These are phyloP conservation scores for Ophioderma brevispina DNA, from an alignment of 35 echinoderm and acorn worm species.

Conservation along the genomic window DNA sequence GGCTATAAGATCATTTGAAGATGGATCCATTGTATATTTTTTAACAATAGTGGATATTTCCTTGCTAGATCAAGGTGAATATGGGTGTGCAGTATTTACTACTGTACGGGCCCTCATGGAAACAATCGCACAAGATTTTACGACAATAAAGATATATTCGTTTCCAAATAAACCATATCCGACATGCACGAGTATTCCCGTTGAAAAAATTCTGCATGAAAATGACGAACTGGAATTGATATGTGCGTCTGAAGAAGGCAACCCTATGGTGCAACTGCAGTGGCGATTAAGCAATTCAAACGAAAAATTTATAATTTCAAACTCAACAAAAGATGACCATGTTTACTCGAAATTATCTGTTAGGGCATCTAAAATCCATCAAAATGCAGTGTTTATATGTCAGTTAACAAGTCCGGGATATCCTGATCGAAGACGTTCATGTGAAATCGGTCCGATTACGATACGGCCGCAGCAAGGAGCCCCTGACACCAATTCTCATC, in stretches of 20 bases:
- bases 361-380: not conserved
- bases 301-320: not conserved
- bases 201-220: not conserved
- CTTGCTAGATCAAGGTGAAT: not conserved
- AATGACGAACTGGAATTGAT: not conserved
- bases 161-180: not conserved
- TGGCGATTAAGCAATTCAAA: not conserved
- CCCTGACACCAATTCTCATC: no score
- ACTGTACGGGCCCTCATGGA: not conserved
- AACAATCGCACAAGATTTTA: not conserved
- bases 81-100: not conserved
- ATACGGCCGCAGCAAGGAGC: no score
- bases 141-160: not conserved
- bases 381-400: not conserved
- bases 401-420: not conserved
- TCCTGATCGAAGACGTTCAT: not conserved
- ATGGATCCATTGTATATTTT: not conserved
- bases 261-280: not conserved
- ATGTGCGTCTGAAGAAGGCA: not conserved
- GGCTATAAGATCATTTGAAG: not conserved
- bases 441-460: not conserved
- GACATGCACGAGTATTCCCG: not conserved
- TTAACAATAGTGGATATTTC: not conserved
- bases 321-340: not conserved
- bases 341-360: not conserved